A percentile compares a stretch with the other conserved stretches of the same genome.
Evolutionary conservation across 30 jellyfish, hydroid and myxozoan species (phyloP).

Genomic region (Cassiopea xamachana): DNA sequence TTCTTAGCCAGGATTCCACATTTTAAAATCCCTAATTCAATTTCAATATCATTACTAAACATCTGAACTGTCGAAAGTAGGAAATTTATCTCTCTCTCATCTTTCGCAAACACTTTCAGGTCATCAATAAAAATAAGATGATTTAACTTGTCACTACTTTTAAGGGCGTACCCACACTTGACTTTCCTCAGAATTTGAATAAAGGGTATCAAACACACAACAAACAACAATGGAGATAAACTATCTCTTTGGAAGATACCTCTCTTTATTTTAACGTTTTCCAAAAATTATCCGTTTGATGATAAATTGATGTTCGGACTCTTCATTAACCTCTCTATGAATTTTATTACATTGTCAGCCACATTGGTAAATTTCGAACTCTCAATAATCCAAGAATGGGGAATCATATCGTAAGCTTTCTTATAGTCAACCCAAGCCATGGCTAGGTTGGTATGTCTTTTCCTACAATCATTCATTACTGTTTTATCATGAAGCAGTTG

Average conservation of each 20-base stretch:
- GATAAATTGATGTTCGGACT: background rate
- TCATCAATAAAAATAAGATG: slow-evolving; percentile 33
- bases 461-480: no score
- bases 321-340: background rate
- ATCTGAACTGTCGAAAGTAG: slow-evolving; percentile 22
- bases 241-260: slow-evolving; percentile 28
- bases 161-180: slow-evolving; percentile 5
- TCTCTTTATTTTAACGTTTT: slow-evolving; percentile 15
- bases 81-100: slow-evolving; percentile 7
- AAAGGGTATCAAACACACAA: slow-evolving; percentile 26
- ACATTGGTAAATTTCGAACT: no score
- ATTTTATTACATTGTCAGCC: no score
- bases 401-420: no score
- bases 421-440: no score
- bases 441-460: no score
- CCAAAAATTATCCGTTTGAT: slow-evolving; percentile 7
- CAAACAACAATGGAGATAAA: slow-evolving; percentile 29
- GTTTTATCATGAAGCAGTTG: no score
- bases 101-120: slow-evolving; percentile 8
- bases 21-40: slow-evolving; percentile 22
- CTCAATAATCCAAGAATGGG: no score
- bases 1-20: slow-evolving; percentile 13
- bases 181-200: slow-evolving; percentile 37
- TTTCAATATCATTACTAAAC: background rate
- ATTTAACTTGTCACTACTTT: slow-evolving; percentile 5